Base-by-base conservation (phyloP, 2,888 invertebrate species). In the Acleris laterana region DNA sequence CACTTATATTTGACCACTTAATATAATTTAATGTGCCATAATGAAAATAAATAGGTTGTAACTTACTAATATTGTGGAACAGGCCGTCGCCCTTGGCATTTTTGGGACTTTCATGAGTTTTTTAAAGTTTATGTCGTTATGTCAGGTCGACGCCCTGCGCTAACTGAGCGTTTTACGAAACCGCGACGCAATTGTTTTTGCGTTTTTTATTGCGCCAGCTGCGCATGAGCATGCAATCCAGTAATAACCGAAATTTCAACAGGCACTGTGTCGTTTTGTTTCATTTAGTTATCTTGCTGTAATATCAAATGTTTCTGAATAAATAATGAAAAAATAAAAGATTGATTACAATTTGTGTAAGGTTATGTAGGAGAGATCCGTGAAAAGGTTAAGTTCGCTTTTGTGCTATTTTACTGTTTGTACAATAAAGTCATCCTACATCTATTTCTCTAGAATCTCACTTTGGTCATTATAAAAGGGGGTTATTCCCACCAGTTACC, bases 101-200 rank as follows among this genome's bases (percentile, higher is more conserved):
- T 57, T 46, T 48, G 46, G 13, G 48, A 32, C 20, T 53, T 53
- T 53, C 22, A 22, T 32, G 17, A 49, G 11, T 56, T 17, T 58
- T 59, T 53, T 19, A 44, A 17, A 22, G n/a, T 51, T 51, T 51
- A 19, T n/a, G 56, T 57, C 17, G 44, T 25, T 44, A 50, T 38
- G 17, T 16, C 32, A 25, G 28, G 49, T 60, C 55, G 53, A 19
- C 55, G 65, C 20, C 52, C 56, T 20, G 49, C 46, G 53, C 32
- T 38, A 32, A 52, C 52, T 32, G 61, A 32, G 28, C 49, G 46
- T 65, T 65, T 55, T 61, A 42, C 59, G 60, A 61, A 56, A 65
- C 50, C 44, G 48, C 55, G 5, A 19, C 44, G 60, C 65, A 51
- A 56, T 61, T 65, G 65, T 65, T 68, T 62, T 68, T 62, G 64